A percentile compares a stretch with the other conserved stretches of the same genome.
Conservation (phyloP, 2,797 vertebrate species). For the Miichthys miiuy region DNA sequence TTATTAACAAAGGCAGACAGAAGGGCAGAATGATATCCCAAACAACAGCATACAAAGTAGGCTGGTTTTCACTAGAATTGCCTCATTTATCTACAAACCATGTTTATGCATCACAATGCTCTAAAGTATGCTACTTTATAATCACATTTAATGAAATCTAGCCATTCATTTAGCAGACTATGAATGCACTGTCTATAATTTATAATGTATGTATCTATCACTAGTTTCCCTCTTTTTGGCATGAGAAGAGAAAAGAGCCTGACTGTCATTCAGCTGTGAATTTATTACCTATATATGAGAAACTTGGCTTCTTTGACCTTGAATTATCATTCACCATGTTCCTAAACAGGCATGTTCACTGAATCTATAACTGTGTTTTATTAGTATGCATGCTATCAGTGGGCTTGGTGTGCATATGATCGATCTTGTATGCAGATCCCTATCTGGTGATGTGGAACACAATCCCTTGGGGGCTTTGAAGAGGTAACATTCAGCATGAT, state of each 20-base stretch:
- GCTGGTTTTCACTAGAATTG: background rate
- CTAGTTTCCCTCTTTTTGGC: background rate
- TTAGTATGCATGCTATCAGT: slow-evolving; percentile 53
- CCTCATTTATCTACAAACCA: background rate
- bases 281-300: slow-evolving; percentile 10
- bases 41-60: background rate
- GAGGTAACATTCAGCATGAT: slow-evolving; percentile 47
- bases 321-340: slow-evolving; percentile 42
- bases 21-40: background rate
- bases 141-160: background rate
- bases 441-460: slow-evolving; percentile 57
- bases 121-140: background rate
- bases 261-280: slow-evolving; percentile 3
- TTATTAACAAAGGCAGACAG: background rate
- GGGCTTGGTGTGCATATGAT: slow-evolving; percentile 44
- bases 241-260: background rate
- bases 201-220: background rate
- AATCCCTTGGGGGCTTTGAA: slow-evolving; percentile 25
- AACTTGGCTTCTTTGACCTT: slow-evolving; percentile 43
- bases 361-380: slow-evolving; percentile 37
- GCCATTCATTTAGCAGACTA: background rate
- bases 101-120: background rate
- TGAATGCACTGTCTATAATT: background rate
- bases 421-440: slow-evolving; percentile 63
- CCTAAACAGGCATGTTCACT: slow-evolving; percentile 24